These are phyloP conservation scores for Onychomys torridus DNA, from an alignment of 2,797 vertebrate species.

Conservation along the genomic window DNA sequence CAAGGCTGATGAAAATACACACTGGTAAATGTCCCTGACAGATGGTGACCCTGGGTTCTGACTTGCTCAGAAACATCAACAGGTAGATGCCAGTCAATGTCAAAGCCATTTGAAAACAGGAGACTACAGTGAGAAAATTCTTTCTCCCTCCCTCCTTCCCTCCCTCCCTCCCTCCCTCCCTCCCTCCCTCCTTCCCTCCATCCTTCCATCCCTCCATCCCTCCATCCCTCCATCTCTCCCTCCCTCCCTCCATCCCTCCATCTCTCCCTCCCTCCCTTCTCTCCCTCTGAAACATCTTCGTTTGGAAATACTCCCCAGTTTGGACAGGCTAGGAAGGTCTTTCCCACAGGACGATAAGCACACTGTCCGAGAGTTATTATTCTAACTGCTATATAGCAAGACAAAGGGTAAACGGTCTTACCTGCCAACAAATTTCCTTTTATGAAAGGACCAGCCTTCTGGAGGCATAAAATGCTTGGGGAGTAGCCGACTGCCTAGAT, in stretches of 20 bases:
- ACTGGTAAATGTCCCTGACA: neutral
- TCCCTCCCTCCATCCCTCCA: accelerated
- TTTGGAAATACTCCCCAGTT: neutral
- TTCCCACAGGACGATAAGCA: neutral
- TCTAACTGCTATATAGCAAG: neutral
- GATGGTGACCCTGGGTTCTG: neutral
- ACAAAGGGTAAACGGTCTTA: neutral
- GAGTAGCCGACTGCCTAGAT: neutral
- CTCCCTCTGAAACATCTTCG: neutral
- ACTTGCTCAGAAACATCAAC: neutral
- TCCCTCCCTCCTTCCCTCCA: no score
- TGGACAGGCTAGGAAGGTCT: neutral
- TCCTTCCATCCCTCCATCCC: no score
- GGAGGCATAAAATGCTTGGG: neutral
- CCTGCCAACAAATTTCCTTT: neutral
- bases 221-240: neutral
- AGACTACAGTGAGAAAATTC: neutral
- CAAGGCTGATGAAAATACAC: neutral
- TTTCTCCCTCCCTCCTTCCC: neutral
- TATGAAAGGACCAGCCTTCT: neutral
- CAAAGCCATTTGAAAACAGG: neutral
- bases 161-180: accelerated
- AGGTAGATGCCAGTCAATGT: neutral
- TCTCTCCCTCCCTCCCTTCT: no score
- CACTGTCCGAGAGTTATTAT: neutral